A percentile compares a stretch with the other conserved stretches of the same genome.
Conservation (phyloP, 2,888 invertebrate species). For the Bimastos eiseni region DNA sequence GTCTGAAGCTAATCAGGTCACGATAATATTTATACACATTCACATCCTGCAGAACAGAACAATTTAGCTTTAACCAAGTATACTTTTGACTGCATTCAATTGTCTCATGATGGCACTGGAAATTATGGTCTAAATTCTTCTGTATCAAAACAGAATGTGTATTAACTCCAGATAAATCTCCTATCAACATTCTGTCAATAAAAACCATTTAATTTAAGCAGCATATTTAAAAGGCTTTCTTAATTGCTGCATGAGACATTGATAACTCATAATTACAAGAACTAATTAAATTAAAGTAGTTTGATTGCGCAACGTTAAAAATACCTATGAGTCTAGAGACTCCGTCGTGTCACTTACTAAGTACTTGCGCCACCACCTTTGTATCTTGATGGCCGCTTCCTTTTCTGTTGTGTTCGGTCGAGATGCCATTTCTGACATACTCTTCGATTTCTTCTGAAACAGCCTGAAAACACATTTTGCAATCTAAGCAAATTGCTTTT, state of each 20-base stretch:
- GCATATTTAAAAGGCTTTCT: neutral
- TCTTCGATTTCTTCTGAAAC: neutral
- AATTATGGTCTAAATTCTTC: neutral
- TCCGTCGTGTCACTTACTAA: neutral
- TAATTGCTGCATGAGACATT: neutral
- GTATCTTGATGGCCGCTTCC: neutral
- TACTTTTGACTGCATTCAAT: no score
- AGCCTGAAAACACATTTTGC: neutral
- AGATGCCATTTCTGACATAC: neutral
- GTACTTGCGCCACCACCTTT: neutral
- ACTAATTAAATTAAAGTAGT: neutral
- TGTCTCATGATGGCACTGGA: neutral
- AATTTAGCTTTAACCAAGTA: neutral
- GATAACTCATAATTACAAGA: neutral
- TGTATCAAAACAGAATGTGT: neutral
- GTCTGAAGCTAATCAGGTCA: conserved; percentile 61
- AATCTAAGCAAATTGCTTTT: neutral
- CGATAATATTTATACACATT: conserved; percentile 62
- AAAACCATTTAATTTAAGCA: neutral
- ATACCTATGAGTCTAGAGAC: neutral
- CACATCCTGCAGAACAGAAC: conserved; percentile 53
- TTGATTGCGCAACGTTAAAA: neutral
- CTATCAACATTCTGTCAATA: neutral
- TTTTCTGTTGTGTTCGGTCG: neutral
- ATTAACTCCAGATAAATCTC: neutral